A percentile compares a stretch with the other conserved stretches of the same genome.
Conservation (phyloP, 1,140 invertebrate species). For the Orius laevigatus region DNA sequence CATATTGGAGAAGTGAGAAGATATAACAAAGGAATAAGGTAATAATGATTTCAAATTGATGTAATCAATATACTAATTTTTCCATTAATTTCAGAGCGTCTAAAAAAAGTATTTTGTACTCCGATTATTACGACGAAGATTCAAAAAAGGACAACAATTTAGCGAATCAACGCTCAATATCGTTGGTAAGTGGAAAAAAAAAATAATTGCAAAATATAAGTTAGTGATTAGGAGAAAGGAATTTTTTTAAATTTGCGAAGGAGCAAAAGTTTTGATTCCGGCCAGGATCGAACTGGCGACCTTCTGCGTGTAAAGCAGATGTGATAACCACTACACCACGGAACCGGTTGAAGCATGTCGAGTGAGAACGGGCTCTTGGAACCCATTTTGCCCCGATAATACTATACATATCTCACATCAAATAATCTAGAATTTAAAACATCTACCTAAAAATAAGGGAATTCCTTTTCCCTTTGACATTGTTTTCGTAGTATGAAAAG, state of each 20-base stretch:
- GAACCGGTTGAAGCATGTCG: constrained; percentile 24
- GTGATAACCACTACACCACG: constrained; percentile 50
- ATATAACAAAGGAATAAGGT: constrained; percentile 15
- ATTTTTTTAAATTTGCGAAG: no score
- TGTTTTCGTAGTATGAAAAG: no score
- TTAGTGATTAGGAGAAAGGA: no score
- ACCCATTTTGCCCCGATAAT: no score
- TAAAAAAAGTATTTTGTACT: constrained; percentile 20
- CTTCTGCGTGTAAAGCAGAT: constrained; percentile 63
- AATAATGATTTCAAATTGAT: neutral
- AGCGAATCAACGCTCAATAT: constrained; percentile 20
- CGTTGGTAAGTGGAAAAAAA: constrained; percentile 18
- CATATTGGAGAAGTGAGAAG: constrained; percentile 14
- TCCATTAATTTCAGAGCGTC: constrained; percentile 16
- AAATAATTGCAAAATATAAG: no score
- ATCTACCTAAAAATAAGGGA: no score
- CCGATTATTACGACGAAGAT: constrained; percentile 21
- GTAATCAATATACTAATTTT: no score
- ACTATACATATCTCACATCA: no score
- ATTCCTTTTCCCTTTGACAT: no score
- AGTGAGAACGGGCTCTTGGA: no score
- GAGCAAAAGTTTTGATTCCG: constrained; percentile 38
- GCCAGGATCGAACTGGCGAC: constrained; percentile 65
- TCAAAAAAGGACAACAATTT: constrained; percentile 15
- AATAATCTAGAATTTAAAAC: no score